These are phyloP conservation scores for Trematocara variabile DNA, from an alignment of 2,113 vertebrate genomes.

Conservation along the genomic window DNA sequence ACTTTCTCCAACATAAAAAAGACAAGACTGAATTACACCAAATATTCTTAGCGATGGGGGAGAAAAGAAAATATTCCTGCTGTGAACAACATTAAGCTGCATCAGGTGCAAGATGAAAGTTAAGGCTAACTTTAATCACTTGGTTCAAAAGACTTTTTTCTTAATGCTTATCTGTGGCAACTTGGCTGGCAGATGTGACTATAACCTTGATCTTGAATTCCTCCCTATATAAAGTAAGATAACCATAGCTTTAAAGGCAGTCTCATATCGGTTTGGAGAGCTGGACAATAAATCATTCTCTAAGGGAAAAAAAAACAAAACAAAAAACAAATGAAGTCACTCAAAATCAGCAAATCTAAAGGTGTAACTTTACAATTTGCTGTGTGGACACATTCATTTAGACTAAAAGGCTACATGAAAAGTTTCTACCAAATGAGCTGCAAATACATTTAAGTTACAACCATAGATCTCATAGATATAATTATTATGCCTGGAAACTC, in stretches of 20 bases:
- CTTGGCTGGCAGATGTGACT: slow-evolving; percentile 16
- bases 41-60: background rate
- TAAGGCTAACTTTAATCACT: background rate
- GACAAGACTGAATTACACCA: background rate
- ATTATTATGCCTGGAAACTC: background rate
- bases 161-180: background rate
- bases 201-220: slow-evolving; percentile 23
- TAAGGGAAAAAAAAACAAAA: background rate
- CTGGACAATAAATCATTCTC: background rate
- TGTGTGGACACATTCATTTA: background rate
- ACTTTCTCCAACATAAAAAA: slow-evolving; percentile 6
- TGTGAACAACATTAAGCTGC: background rate
- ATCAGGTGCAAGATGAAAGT: slow-evolving; percentile 35
- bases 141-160: slow-evolving; percentile 4
- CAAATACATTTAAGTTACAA: background rate
- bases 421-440: background rate
- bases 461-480: background rate
- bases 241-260: background rate
- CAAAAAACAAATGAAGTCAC: background rate
- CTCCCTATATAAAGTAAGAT: slow-evolving; percentile 7
- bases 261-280: background rate
- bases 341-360: background rate
- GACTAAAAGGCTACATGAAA: background rate
- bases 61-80: background rate
- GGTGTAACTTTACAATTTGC: background rate